Conservation (phyloP, 2,888 invertebrate genomes). For the Didymodactylos carnosus region DNA sequence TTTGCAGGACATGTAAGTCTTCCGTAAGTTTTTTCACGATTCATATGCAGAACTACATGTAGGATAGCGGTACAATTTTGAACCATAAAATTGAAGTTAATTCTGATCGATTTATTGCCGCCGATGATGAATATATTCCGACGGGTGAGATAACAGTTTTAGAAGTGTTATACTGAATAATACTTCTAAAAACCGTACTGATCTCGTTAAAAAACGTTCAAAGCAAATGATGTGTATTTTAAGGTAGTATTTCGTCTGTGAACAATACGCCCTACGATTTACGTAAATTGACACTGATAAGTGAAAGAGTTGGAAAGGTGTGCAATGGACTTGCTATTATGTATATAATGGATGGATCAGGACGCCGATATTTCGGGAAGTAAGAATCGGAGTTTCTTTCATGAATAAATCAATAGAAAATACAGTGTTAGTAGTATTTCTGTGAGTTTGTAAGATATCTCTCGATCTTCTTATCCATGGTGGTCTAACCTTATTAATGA, state of each 20-base stretch:
- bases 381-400: not conserved
- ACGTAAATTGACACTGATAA: not conserved
- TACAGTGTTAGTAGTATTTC: too few relatives aligned
- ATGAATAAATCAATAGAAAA: too few relatives aligned
- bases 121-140: conserved; percentile 4
- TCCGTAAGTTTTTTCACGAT: not conserved
- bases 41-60: too few relatives aligned
- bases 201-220: not conserved
- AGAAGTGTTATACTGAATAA: too few relatives aligned
- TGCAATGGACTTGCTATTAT: not conserved
- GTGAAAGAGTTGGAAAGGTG: not conserved
- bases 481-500: too few relatives aligned
- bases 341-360: not conserved
- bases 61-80: conserved; percentile 7
- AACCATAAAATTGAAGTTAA: conserved; percentile 13
- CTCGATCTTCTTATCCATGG: too few relatives aligned
- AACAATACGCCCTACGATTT: conserved; percentile 8
- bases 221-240: not conserved
- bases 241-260: not conserved
- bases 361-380: not conserved
- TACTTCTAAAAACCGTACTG: too few relatives aligned
- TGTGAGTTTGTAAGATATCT: too few relatives aligned
- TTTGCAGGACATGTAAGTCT: conserved; percentile 57
- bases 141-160: conserved; percentile 5
- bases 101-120: not conserved